These are phyloP conservation scores for Linnaemya tessellans DNA, from an alignment of 2,888 invertebrate genomes.

Conservation along the genomic window DNA sequence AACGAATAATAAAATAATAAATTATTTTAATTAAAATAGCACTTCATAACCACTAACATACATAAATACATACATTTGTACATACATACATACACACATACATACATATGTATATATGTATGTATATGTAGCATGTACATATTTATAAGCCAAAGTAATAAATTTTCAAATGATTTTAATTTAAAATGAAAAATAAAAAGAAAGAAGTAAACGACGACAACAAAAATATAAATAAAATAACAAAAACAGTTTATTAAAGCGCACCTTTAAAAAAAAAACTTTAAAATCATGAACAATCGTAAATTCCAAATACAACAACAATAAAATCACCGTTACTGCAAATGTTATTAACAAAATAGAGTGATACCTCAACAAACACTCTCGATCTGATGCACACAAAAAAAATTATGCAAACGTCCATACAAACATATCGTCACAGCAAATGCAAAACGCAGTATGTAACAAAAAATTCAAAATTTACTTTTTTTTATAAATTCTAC, in stretches of 20 bases:
- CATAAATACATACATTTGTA: neutral
- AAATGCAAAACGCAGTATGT: too few relatives aligned
- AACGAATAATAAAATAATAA: slow-evolving; percentile 70
- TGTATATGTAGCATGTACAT: neutral
- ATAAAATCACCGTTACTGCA: slow-evolving; percentile 60
- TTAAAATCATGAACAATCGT: slow-evolving; percentile 64
- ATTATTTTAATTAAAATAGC: slow-evolving; percentile 72
- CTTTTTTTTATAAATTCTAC: too few relatives aligned
- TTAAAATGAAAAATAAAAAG: slow-evolving; percentile 44
- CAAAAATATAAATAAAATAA: slow-evolving; percentile 15
- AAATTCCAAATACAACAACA: slow-evolving; percentile 57
- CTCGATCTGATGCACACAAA: neutral
- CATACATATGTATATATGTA: neutral
- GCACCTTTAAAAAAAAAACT: slow-evolving; percentile 62
- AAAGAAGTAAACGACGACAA: slow-evolving; percentile 49
- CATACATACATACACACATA: neutral
- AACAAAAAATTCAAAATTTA: too few relatives aligned
- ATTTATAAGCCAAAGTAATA: slow-evolving; percentile 58
- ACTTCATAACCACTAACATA: slow-evolving; percentile 6
- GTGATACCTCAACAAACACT: slow-evolving; percentile 4
- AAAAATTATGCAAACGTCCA: too few relatives aligned
- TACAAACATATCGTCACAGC: neutral
- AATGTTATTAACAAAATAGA: slow-evolving; percentile 43
- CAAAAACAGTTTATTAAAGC: slow-evolving; percentile 62
- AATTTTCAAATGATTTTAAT: slow-evolving; percentile 67